phyloP scores from a whole-genome alignment of 2,888 invertebrate species.

The Argyresthia goedartella region DNA sequence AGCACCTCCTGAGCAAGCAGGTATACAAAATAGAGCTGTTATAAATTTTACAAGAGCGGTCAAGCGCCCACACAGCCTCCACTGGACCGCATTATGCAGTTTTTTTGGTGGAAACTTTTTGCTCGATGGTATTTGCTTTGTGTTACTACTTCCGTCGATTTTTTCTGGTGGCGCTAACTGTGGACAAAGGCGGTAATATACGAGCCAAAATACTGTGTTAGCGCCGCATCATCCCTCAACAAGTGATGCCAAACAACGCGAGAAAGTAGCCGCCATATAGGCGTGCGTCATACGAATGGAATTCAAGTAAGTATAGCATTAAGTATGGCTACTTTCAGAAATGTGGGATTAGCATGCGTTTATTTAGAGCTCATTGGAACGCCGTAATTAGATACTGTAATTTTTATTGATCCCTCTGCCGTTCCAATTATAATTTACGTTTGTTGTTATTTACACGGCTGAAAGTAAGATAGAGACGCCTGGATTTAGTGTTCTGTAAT shows the following conservation, averaged over 20 bases:
- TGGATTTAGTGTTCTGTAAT: too few relatives aligned
- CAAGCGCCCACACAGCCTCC: constrained; percentile 39
- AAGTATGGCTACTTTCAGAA: too few relatives aligned
- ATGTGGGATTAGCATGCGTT: too few relatives aligned
- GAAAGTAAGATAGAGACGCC: too few relatives aligned
- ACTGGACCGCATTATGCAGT: constrained; percentile 57
- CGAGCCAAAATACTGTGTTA: constrained; percentile 33
- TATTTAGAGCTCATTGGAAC: too few relatives aligned
- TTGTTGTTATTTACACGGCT: too few relatives aligned
- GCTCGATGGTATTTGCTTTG: constrained; percentile 61
- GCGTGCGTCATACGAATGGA: constrained; percentile 1
- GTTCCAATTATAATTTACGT: neutral
- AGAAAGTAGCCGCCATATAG: neutral
- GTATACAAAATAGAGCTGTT: constrained; percentile 70
- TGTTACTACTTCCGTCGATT: constrained; percentile 63
- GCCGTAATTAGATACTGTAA: too few relatives aligned
- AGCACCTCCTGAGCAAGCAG: constrained; percentile 39
- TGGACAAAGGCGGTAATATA: constrained; percentile 39
- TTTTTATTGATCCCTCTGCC: neutral
- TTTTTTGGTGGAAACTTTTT: constrained; percentile 49
- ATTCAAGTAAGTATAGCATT: neutral
- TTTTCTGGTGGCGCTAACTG: constrained; percentile 64
- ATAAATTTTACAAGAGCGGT: constrained; percentile 65
- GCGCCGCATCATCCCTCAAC: constrained; percentile 25
- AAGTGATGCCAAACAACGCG: neutral